Evolutionary conservation across 2,797 vertebrate genomes (phyloP).

Genomic region (Acanthurus leucopareius): DNA sequence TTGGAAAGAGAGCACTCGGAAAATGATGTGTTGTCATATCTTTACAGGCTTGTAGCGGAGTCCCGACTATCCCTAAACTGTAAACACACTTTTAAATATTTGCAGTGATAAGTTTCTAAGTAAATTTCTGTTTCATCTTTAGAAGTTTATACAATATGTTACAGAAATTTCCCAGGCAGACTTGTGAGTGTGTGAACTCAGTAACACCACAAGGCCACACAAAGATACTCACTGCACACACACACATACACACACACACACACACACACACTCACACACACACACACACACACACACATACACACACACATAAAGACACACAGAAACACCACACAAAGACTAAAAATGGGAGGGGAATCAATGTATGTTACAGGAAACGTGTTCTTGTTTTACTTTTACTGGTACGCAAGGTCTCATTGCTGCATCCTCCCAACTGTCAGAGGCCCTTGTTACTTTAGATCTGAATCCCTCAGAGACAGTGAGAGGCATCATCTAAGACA

Average conservation of each 20-base stretch:
- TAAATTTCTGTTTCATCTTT: conserved; percentile 69
- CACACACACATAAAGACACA: conserved; percentile 39
- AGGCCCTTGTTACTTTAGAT: conserved; percentile 52
- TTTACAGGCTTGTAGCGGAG: conserved; percentile 47
- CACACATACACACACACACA: conserved; percentile 44
- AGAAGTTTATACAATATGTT: conserved; percentile 47
- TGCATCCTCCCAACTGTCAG: conserved; percentile 79
- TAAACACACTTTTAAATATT: conserved; percentile 68
- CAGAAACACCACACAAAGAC: conserved; percentile 12
- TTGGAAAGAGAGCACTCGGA: conserved; percentile 59
- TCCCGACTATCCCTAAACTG: conserved; percentile 42
- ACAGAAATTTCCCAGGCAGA: conserved; percentile 62
- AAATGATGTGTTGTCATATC: conserved; percentile 70
- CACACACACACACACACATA: conserved; percentile 26
- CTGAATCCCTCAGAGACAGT: conserved; percentile 70
- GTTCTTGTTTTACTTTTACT: conserved; percentile 79
- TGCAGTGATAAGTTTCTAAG: conserved; percentile 63
- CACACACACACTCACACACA: conserved; percentile 29
- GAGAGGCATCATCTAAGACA: conserved; percentile 27
- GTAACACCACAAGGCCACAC: conserved; percentile 70
- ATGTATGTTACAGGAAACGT: conserved; percentile 82
- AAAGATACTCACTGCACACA: conserved; percentile 42
- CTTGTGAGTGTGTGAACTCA: conserved; percentile 60
- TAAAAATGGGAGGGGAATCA: conserved; percentile 78
- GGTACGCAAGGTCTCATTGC: conserved; percentile 69